Base-by-base conservation (phyloP, 2,797 vertebrate genomes). In the Corythornis leucogaster region DNA sequence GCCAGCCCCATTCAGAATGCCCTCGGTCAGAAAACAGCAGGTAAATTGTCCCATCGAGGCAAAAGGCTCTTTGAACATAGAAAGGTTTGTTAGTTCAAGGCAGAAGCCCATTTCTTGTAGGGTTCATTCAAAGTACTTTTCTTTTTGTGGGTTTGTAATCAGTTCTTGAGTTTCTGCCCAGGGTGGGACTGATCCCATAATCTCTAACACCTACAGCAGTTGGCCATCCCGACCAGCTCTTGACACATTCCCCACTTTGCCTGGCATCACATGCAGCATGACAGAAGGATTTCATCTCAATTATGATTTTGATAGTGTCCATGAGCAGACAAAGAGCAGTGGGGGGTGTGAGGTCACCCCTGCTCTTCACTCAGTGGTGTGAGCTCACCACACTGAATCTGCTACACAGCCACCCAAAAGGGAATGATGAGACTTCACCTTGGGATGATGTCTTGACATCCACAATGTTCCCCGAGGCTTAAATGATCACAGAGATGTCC, bases 391-490 rank as follows among this genome's bases (percentile, higher is more conserved):
- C 51, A 46, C 76, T 38, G 21, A 51, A 0, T 5, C 42, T 50
- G 26, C 62, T 16, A 73, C 24, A 45, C 2, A 70, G 63, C 35
- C 50, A 58, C 68, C 68, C 22, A 31, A 26, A 61, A 80, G 12
- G 0, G 1, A 80, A 59, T 3, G 12, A 53, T 43, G 20, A 5
- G 55, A 50, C 15, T 12, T 31, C 66, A 33, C 46, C 55, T 30
- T 8, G 59, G 38, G 24, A 10, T 57, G 51, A 46, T 7, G 5
- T n/a, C 59, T 16, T 16, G 14, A 15, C 31, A 69, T 40, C 59
- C 19, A 0, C 1, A 10, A 17, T 0, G 1, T 20, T 81, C 70
- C 61, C 57, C 54, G 19, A 42, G 54, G 62, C 57, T n/a, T 55
- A 71, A 83, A 48, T 15, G 1, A 53, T 21, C 73, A 58, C 62